phyloP scores from a whole-genome alignment of 2,888 invertebrate species.

The Hofmannophila pseudospretella region DNA sequence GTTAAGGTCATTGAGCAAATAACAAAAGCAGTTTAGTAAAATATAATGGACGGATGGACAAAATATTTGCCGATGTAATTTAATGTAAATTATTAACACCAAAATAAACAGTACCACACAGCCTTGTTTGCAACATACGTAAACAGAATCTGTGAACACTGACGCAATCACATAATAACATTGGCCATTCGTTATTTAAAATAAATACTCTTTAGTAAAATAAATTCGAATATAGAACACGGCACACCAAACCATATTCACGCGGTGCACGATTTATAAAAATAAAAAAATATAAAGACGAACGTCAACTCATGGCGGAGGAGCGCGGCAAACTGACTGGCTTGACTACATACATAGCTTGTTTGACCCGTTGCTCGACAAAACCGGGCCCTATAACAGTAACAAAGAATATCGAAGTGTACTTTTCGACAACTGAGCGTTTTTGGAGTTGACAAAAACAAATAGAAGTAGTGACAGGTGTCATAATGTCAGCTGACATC shows the following conservation, averaged over 20 bases:
- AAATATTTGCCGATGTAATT: too few relatives aligned
- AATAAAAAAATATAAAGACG: conserved; percentile 1
- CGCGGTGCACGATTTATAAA: conserved; percentile 9
- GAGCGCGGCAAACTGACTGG: conserved; percentile 33
- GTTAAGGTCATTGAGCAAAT: too few relatives aligned
- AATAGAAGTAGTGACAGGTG: too few relatives aligned
- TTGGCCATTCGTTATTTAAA: conserved; percentile 1
- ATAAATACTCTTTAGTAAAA: neutral
- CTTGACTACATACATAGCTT: conserved; percentile 2
- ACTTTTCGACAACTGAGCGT: too few relatives aligned
- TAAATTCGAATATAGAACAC: conserved; percentile 13
- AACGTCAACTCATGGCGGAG: conserved; percentile 26
- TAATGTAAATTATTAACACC: too few relatives aligned
- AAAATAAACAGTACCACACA: too few relatives aligned
- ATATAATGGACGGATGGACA: too few relatives aligned
- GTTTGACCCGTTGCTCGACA: conserved; percentile 5
- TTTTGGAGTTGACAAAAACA: too few relatives aligned
- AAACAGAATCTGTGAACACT: neutral
- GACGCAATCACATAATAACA: neutral
- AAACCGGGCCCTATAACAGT: neutral
- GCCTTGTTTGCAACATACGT: neutral
- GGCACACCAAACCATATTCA: conserved; percentile 12
- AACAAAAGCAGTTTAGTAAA: too few relatives aligned
- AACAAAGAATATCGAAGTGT: too few relatives aligned
- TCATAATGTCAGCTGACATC: too few relatives aligned